These are phyloP conservation scores for Elephantulus edwardii DNA, from an alignment of 2,113 vertebrate genomes.

Conservation along the genomic window DNA sequence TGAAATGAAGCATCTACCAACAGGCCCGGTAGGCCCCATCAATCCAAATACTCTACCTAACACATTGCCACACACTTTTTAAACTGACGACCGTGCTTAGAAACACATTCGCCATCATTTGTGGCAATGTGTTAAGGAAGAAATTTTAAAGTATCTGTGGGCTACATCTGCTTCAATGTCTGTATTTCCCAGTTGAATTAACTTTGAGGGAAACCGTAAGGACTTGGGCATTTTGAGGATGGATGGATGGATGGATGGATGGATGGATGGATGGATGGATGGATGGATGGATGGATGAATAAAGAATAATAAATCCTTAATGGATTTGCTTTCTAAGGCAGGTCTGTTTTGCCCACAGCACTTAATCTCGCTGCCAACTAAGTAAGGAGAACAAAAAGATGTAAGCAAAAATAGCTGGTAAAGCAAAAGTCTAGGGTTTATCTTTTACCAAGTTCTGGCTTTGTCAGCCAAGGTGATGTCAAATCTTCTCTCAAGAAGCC, in stretches of 20 bases:
- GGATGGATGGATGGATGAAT: background rate
- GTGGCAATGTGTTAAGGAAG: too few species aligned
- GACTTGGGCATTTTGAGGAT: background rate
- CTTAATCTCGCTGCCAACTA: background rate
- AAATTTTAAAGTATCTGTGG: too few species aligned
- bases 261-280: too few species aligned
- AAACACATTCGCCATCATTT: too few species aligned
- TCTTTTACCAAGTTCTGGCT: background rate
- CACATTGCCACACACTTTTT: too few species aligned
- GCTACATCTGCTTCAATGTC: too few species aligned
- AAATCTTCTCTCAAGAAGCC: background rate
- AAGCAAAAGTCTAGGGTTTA: conserved; percentile 1
- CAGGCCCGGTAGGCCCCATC: too few species aligned
- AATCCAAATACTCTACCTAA: too few species aligned
- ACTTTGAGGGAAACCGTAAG: background rate
- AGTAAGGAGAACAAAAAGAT: background rate
- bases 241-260: too few species aligned
- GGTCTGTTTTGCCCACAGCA: background rate
- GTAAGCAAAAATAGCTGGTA: background rate
- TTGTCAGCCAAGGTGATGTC: background rate
- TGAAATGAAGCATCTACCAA: too few species aligned
- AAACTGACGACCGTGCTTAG: too few species aligned
- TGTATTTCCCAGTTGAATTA: too few species aligned
- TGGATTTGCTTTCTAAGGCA: background rate
- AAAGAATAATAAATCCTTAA: background rate